Conservation (phyloP, 2,113 vertebrate species). For the Psophia crepitans region DNA sequence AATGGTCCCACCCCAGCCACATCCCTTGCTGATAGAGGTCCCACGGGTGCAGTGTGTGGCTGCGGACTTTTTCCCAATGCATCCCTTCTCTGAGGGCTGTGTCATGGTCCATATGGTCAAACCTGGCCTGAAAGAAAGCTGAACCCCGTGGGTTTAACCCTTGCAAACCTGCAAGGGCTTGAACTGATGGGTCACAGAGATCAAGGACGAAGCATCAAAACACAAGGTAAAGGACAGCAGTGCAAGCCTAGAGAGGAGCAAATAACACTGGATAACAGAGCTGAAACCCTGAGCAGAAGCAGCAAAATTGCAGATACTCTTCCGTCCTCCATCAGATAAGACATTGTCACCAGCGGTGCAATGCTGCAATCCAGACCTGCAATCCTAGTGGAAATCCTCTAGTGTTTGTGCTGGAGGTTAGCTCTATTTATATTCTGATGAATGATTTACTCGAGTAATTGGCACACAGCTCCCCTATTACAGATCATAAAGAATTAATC, state of each 20-base stretch:
- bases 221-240: fast-evolving
- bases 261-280: neutral
- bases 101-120: neutral
- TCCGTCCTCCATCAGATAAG: slow-evolving; percentile 3
- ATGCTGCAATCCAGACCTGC: slow-evolving; percentile 47
- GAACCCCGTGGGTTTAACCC: neutral
- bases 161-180: neutral
- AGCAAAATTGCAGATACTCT: neutral
- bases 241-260: neutral
- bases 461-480: slow-evolving; percentile 61
- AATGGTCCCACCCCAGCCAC: neutral
- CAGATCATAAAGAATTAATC: slow-evolving; percentile 70
- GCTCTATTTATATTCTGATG: slow-evolving; percentile 70
- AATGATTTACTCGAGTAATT: slow-evolving; percentile 70
- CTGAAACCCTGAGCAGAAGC: neutral
- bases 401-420: slow-evolving; percentile 63
- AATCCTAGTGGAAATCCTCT: slow-evolving; percentile 40
- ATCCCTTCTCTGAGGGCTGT: neutral
- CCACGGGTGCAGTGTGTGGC: fast-evolving
- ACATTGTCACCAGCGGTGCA: neutral
- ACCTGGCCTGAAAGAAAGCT: neutral
- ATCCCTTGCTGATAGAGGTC: neutral
- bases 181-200: neutral
- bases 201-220: neutral
- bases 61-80: neutral